Evolutionary conservation across 2,888 invertebrate species (phyloP), one percentile per base, ranked within the genome.

Genomic region (Beris morrisii): DNA sequence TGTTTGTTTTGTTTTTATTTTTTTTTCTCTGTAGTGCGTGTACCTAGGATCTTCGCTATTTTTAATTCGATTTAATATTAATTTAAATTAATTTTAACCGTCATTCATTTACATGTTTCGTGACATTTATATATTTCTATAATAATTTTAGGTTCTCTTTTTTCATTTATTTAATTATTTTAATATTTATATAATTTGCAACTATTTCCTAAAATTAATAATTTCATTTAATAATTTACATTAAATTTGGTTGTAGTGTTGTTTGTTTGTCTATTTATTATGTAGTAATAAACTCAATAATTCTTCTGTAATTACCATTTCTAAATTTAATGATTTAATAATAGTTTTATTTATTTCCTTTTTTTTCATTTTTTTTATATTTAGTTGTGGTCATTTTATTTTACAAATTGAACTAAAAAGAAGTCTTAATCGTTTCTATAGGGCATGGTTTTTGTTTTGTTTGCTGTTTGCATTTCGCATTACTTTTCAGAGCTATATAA

Each of bases 361-460:
- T 22, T 50, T 13, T 52, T 52, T 31, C 45, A 28, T 58, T 46
- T 13, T 13, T 48, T 59, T 48, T 6, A 31, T 32, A 32, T 13
- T 38, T 61, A 61, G 50, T 48, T 50, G 31, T 48, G 12, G 12
- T 45, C 46, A 50, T 48, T 44, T 44, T 63, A 43, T 50, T 64
- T 30, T 44, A 64, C 64, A 64, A 53, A 54, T 64, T 64, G 54
- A 38, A 64, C 64, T 64, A 64, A 53, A 64, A 43, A 13, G n/a
- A 48, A 48, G 15, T 15, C n/a, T 13, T 13, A 48, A 48, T 48
- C 15, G 15, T 13, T 48, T 48, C 48, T 48, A 48, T 48, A 48
- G 48, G 48, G 48, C 48, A 48, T 48, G 5, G n/a, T 48, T 48
- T 48, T n/a, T 48, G 7, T 48, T 48, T 12, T 48, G 5, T 6